phyloP scores from a whole-genome alignment of 2,113 vertebrate species.

The Tympanuchus pallidicinctus region DNA sequence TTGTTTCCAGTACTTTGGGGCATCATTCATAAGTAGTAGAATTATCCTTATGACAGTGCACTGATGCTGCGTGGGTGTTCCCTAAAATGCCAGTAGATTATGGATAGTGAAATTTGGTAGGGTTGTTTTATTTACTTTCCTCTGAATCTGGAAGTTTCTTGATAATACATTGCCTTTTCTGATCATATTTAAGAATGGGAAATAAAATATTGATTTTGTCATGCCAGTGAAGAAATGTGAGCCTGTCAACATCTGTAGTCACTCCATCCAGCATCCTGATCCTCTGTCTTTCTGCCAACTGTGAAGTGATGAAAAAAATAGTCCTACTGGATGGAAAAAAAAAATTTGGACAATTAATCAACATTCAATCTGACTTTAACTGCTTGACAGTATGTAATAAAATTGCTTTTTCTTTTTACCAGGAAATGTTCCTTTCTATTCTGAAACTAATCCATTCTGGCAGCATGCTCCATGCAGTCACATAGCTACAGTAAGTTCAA shows the following conservation, averaged over 20 bases:
- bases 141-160: conserved; percentile 47
- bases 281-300: conserved; percentile 19
- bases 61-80: neutral
- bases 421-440: neutral
- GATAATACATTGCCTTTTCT: conserved; percentile 50
- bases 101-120: neutral
- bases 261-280: conserved; percentile 20
- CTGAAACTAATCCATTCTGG: neutral
- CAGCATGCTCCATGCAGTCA: neutral
- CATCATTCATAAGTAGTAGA: neutral
- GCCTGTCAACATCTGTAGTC: conserved; percentile 40
- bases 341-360: conserved; percentile 42
- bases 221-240: conserved; percentile 43
- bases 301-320: conserved; percentile 34
- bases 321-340: neutral
- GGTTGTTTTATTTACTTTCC: conserved; percentile 35
- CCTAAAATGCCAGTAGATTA: neutral
- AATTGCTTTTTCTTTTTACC: conserved; percentile 1
- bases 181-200: conserved; percentile 62
- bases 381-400: neutral
- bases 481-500: neutral
- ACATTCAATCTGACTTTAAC: neutral
- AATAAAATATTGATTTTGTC: conserved; percentile 70
- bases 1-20: neutral
- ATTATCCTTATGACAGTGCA: rapidly evolving